Evolutionary conservation across 2,797 vertebrate species (phyloP).

Genomic region (Nyctibius grandis): DNA sequence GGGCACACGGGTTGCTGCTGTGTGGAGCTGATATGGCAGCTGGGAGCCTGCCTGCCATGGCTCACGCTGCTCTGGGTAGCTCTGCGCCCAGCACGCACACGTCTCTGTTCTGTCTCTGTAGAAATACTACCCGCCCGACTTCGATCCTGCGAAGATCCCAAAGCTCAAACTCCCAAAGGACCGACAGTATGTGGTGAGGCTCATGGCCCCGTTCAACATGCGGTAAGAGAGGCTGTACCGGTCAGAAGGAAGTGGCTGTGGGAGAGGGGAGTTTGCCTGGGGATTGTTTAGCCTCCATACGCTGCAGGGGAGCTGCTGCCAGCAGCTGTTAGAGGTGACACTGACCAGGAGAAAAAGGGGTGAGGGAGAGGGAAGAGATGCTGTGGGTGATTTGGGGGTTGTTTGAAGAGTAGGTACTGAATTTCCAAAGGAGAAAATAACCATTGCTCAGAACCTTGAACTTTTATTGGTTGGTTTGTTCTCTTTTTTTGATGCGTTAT

Average conservation of each 20-base stretch:
- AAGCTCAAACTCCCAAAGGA: conserved; percentile 95
- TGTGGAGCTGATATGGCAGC: neutral
- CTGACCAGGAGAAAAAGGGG: neutral
- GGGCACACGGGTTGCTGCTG: neutral
- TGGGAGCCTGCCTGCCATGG: too few species aligned
- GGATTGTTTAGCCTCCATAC: fast-evolving
- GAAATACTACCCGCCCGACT: conserved; percentile 96
- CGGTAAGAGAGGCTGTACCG: conserved; percentile 66
- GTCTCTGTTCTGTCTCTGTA: conserved; percentile 7
- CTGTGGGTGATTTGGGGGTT: neutral
- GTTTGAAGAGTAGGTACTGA: neutral
- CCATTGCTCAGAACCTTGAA: neutral
- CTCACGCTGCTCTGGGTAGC: too few species aligned
- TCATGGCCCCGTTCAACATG: conserved; percentile 98
- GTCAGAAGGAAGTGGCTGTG: neutral
- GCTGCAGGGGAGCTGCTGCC: neutral
- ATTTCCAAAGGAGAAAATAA: neutral
- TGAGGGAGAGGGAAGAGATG: neutral
- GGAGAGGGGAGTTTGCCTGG: neutral
- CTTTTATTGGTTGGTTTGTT: fast-evolving
- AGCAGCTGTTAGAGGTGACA: neutral
- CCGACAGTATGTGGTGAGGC: conserved; percentile 89
- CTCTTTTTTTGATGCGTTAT: fast-evolving
- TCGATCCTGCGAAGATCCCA: conserved; percentile 93
- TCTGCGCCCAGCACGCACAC: fast-evolving